Conservation (phyloP, 92 coral and sea anemone species). For the Diadumene lineata region DNA sequence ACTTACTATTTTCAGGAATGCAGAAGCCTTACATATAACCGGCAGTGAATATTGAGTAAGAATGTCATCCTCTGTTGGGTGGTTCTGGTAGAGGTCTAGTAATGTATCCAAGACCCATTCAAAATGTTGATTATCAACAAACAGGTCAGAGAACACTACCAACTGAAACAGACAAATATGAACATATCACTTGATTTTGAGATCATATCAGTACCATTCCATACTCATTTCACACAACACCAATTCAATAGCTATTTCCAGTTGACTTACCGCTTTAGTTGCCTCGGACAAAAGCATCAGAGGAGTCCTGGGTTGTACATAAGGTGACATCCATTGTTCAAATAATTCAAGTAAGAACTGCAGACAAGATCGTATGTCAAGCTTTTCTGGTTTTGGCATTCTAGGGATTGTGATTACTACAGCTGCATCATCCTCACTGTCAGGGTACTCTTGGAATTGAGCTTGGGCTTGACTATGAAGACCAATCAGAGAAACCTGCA, state of each 20-base stretch:
- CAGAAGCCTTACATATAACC: constrained; percentile 86
- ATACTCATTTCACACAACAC: neutral
- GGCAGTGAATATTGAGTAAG: constrained; percentile 85
- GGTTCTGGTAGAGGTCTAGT: constrained; percentile 88
- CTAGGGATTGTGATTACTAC: constrained; percentile 68
- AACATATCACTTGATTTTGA: too few relatives aligned
- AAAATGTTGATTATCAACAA: constrained; percentile 83
- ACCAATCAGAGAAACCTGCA: constrained; percentile 70
- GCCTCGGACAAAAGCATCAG: constrained; percentile 93
- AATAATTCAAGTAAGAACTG: constrained; percentile 95
- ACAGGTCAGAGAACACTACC: constrained; percentile 90
- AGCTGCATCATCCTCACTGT: constrained; percentile 81
- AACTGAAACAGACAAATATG: constrained; percentile 45
- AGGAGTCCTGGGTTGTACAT: constrained; percentile 94
- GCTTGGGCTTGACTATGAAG: constrained; percentile 85
- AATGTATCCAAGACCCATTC: constrained; percentile 89
- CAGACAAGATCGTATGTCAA: constrained; percentile 93
- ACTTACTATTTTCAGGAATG: constrained; percentile 88
- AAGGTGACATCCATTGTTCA: constrained; percentile 99
- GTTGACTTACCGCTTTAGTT: constrained; percentile 84
- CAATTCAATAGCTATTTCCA: neutral
- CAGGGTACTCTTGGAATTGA: constrained; percentile 74
- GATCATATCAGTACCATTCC: too few relatives aligned
- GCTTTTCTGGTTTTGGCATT: constrained; percentile 83
- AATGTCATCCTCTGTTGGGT: constrained; percentile 87